A percentile compares a stretch with the other conserved stretches of the same genome.
Conservation (phyloP, 2,113 vertebrate species). For the Myiozetetes cayanensis region DNA sequence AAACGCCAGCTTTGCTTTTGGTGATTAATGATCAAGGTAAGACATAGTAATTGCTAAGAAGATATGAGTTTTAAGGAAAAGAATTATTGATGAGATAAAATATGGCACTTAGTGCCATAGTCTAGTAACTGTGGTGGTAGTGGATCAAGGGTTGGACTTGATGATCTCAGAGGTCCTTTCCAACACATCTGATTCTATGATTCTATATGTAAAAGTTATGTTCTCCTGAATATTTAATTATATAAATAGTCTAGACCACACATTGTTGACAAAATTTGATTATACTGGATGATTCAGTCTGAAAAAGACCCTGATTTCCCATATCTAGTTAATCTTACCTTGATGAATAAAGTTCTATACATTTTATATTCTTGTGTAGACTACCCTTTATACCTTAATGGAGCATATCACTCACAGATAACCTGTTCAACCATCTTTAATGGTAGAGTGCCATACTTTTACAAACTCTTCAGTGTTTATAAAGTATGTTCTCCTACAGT, state of each 20-base stretch:
- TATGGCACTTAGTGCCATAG: background rate
- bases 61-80: conserved; percentile 7
- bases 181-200: no score
- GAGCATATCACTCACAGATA: background rate
- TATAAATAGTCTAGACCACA: conserved; percentile 10
- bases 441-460: background rate
- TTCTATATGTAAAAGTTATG: background rate
- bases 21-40: conserved; percentile 50
- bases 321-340: background rate
- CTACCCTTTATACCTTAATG: background rate
- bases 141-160: no score
- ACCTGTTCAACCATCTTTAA: background rate
- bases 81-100: conserved; percentile 41
- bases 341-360: background rate
- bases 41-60: conserved; percentile 32
- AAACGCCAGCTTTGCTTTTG: conserved; percentile 9
- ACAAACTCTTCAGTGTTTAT: background rate
- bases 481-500: background rate
- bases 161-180: no score
- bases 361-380: background rate
- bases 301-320: background rate
- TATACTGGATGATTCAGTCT: background rate
- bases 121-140: no score
- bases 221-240: conserved; percentile 8
- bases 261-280: background rate